These are phyloP conservation scores for Phocides pigmalion DNA, from an alignment of 1,140 invertebrate genomes.

Conservation along the genomic window DNA sequence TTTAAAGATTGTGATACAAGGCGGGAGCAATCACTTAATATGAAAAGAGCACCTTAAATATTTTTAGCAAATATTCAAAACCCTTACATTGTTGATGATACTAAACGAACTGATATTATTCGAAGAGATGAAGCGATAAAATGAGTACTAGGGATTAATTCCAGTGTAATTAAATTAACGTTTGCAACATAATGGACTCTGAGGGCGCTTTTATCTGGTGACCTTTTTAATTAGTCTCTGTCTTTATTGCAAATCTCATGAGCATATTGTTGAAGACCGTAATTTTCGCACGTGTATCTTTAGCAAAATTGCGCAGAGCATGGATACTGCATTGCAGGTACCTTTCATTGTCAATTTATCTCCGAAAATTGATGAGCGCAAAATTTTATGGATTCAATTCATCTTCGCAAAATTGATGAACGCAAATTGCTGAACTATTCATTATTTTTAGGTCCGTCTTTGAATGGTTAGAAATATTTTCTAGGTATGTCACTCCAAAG, in stretches of 20 bases:
- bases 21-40: too few relatives aligned
- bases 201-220: background rate
- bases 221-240: background rate
- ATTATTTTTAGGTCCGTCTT: too few relatives aligned
- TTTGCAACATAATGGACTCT: background rate
- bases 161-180: background rate
- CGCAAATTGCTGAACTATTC: too few relatives aligned
- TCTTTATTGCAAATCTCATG: background rate
- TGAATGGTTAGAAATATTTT: too few relatives aligned
- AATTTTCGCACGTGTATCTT: background rate
- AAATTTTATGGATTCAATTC: too few relatives aligned
- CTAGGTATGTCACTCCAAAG: too few relatives aligned
- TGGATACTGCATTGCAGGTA: background rate
- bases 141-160: background rate
- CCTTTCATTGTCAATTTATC: too few relatives aligned
- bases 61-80: too few relatives aligned
- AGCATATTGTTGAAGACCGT: background rate
- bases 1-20: too few relatives aligned
- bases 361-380: too few relatives aligned
- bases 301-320: background rate
- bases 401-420: too few relatives aligned
- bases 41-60: too few relatives aligned
- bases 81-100: background rate
- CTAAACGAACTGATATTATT: background rate
- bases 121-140: background rate